Conservation (phyloP, 2,888 invertebrate species). For the Keiferia lycopersicella region DNA sequence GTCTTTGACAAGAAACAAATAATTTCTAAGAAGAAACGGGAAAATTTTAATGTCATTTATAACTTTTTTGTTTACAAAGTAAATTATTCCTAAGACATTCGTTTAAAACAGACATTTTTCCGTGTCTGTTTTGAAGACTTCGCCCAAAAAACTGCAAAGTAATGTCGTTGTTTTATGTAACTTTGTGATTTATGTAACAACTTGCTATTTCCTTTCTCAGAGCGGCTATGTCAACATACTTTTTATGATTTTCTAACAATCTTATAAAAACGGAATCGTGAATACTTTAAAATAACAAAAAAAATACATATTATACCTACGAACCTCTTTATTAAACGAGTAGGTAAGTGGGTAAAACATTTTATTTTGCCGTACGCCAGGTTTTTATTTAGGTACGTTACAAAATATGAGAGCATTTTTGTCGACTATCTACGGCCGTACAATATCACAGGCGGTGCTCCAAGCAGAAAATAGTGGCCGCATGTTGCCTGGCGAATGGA, state of each 20-base stretch:
- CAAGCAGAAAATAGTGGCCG: constrained; percentile 26
- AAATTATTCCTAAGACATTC: constrained; percentile 50
- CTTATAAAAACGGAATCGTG: too few species aligned
- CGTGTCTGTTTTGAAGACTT: constrained; percentile 35
- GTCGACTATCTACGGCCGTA: constrained; percentile 18
- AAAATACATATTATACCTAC: too few species aligned
- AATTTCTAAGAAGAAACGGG: constrained; percentile 42
- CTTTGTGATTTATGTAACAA: constrained; percentile 17
- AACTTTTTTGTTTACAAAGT: constrained; percentile 46
- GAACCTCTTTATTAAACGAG: not conserved
- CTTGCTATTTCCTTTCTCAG: not conserved
- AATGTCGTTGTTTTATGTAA: constrained; percentile 16
- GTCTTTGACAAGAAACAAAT: constrained; percentile 49
- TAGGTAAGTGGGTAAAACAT: not conserved
- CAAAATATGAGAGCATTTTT: constrained; percentile 20
- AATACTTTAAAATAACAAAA: too few species aligned
- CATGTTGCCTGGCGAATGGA: constrained; percentile 27
- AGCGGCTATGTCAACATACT: not conserved
- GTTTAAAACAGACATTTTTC: constrained; percentile 49
- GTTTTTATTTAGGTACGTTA: constrained; percentile 14
- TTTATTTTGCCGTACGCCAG: constrained; percentile 11
- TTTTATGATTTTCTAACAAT: not conserved
- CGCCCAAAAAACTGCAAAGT: constrained; percentile 39
- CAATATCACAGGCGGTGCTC: constrained; percentile 23
- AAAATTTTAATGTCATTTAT: constrained; percentile 50